Evolutionary conservation across 2,797 vertebrate species (phyloP).

Genomic region (Premnoplex brunnescens): DNA sequence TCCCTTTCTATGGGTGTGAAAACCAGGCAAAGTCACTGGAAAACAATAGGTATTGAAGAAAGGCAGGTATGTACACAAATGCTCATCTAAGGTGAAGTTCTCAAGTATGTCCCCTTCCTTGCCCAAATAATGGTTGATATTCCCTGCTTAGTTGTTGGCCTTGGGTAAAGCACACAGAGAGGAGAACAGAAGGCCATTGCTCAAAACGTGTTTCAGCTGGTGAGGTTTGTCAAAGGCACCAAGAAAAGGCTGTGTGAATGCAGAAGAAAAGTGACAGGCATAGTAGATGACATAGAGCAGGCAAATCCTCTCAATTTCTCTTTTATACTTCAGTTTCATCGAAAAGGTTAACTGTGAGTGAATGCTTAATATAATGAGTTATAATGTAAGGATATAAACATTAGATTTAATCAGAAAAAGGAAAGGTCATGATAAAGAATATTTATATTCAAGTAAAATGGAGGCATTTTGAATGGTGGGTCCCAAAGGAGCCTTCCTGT

Average conservation of each 20-base stretch:
- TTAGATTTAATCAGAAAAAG: background rate
- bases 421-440: background rate
- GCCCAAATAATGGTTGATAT: background rate
- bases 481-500: background rate
- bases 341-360: background rate
- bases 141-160: background rate
- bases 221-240: background rate
- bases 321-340: background rate
- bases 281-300: background rate
- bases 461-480: background rate
- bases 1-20: background rate
- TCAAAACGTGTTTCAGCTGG: rapidly evolving
- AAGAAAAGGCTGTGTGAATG: background rate
- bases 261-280: background rate
- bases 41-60: background rate
- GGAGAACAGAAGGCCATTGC: background rate
- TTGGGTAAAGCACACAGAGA: rapidly evolving
- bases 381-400: background rate
- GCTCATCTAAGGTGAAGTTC: background rate
- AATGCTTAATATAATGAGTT: background rate
- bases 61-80: background rate
- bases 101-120: background rate
- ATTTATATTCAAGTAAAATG: background rate
- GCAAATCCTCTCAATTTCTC: background rate
- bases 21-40: background rate